Percentiles rank a stretch among this genome's conserved stretches.
Conservation (phyloP, 2,113 vertebrate genomes). For the Ciconia boyciana region DNA sequence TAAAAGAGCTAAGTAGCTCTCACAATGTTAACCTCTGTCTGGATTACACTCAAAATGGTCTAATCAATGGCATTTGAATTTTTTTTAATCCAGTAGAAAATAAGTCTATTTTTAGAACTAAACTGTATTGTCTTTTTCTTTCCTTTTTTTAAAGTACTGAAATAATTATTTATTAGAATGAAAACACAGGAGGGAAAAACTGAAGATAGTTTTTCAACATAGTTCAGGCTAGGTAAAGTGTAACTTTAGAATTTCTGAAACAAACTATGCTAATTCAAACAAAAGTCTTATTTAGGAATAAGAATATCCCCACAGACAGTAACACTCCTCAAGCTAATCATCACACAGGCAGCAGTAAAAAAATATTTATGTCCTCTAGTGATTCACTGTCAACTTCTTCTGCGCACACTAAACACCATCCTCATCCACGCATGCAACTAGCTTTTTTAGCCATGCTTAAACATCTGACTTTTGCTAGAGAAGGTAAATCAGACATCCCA, state of each 20-base stretch:
- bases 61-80: not conserved
- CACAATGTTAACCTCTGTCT: not conserved
- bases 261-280: not conserved
- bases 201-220: not conserved
- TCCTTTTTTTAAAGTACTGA: not conserved
- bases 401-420: not conserved
- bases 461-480: not conserved
- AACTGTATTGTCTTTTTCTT: not conserved
- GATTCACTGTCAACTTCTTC: not conserved
- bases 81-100: not conserved
- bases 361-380: not conserved
- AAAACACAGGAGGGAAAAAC: accelerated
- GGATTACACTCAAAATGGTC: not conserved
- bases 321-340: not conserved
- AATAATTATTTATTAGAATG: not conserved
- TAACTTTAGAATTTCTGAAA: not conserved
- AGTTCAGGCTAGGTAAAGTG: not conserved
- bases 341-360: not conserved
- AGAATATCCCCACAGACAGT: not conserved
- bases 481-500: not conserved
- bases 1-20: not conserved
- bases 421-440: not conserved
- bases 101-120: not conserved
- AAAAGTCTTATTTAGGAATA: not conserved
- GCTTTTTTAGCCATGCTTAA: not conserved